A percentile compares a stretch with the other conserved stretches of the same genome.
Evolutionary conservation across 2,797 vertebrate genomes (phyloP).

Genomic region (Argya squamiceps): DNA sequence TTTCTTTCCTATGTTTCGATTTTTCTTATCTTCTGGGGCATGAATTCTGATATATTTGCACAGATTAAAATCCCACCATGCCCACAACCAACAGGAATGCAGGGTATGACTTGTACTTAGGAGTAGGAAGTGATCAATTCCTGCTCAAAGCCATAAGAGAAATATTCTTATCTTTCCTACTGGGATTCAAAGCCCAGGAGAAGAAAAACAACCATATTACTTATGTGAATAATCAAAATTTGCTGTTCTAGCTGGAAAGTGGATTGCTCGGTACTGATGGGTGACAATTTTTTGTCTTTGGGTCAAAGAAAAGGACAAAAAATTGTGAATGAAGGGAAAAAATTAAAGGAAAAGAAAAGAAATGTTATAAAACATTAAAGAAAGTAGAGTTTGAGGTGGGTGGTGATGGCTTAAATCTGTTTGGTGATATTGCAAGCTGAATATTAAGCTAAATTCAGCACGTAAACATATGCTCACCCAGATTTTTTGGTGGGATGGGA

Average conservation of each 20-base stretch:
- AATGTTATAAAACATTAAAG: neutral
- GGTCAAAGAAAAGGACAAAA: neutral
- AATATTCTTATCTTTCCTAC: neutral
- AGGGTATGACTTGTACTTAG: neutral
- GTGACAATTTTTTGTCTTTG: neutral
- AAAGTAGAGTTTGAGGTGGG: neutral
- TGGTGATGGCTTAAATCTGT: neutral
- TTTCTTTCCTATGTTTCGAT: neutral
- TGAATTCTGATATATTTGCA: neutral
- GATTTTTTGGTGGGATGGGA: neutral
- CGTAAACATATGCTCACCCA: neutral
- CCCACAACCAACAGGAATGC: neutral
- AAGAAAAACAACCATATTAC: neutral
- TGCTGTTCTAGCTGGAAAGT: neutral
- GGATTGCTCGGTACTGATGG: neutral
- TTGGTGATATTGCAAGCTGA: neutral
- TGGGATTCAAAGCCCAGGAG: constrained; percentile 34
- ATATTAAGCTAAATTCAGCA: neutral
- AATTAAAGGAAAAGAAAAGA: neutral
- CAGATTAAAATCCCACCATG: neutral
- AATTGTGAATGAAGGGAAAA: neutral
- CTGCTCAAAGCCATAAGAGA: neutral
- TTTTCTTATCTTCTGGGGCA: neutral
- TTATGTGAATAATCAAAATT: neutral
- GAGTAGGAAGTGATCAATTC: neutral